Evolutionary conservation across 2,888 invertebrate genomes (phyloP).

Genomic region (Plebejus anna): DNA sequence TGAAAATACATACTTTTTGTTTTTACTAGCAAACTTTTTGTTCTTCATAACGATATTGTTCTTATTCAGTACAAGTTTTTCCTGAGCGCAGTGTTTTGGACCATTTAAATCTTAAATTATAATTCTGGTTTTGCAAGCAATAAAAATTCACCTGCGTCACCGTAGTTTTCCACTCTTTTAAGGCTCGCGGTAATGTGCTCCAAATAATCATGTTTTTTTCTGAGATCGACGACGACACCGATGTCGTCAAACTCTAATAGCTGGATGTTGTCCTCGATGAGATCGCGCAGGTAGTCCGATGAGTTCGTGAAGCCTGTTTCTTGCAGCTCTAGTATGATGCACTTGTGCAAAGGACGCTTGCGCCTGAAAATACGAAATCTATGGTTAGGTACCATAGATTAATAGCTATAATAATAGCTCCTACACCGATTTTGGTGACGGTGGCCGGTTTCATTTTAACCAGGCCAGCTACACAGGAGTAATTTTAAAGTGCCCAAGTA

Average conservation of each 20-base stretch:
- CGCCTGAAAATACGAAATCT: slow-evolving; percentile 54
- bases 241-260: slow-evolving; percentile 72
- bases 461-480: no score
- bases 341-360: slow-evolving; percentile 74
- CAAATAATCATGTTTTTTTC: slow-evolving; percentile 56
- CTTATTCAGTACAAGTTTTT: not conserved
- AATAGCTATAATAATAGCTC: no score
- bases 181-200: slow-evolving; percentile 57
- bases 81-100: not conserved
- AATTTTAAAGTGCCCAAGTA: no score
- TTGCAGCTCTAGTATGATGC: slow-evolving; percentile 73
- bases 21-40: not conserved
- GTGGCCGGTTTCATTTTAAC: no score
- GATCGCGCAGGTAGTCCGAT: slow-evolving; percentile 70
- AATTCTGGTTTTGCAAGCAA: not conserved
- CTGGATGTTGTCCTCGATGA: slow-evolving; percentile 78
- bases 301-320: slow-evolving; percentile 74
- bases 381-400: no score
- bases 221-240: slow-evolving; percentile 68
- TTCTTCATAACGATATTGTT: not conserved
- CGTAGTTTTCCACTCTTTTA: slow-evolving; percentile 58
- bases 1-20: slow-evolving; percentile 36
- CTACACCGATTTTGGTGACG: no score
- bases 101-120: not conserved
- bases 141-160: slow-evolving; percentile 52